Base-by-base conservation (phyloP, 2,888 invertebrate species). In the Scelioninae gen. 2 region DNA sequence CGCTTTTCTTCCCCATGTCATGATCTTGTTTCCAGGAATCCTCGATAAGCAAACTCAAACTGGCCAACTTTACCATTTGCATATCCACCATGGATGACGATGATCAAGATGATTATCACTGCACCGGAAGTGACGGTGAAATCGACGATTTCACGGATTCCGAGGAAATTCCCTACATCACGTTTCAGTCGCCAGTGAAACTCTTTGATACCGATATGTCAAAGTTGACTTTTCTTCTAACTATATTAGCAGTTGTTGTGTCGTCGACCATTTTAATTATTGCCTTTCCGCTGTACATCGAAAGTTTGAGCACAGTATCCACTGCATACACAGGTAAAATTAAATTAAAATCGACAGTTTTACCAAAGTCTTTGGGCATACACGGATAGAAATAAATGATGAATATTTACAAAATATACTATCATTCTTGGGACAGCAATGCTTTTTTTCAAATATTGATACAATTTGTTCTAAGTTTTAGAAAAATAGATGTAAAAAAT, bases 271-370 rank as follows among this genome's bases (percentile, higher is more conserved):
- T 85, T 28, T 81, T 90, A 22, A 81, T 89, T 76, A 88, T 90
- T 77, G 81, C 87, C 64, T 83, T 89, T 74, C 90, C 90, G 11
- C 81, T 89, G 39, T 90, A 89, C 81, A 81, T 88, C 58, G 87
- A 88, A 76, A 83, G 83, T 70, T 74, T 86, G 52, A 82, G 81
- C 75, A 78, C 78, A 5, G 81, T 82, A 15, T 84, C 86, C 43
- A 86, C 83, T 76, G 85, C 84, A 43, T 87, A 86, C 71, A 82
- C 85, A 76, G 83, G 85, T 81, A 76, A 55, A 48, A 28, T 50
- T 28, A 28, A 5, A n/a, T 16, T 7, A 41, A 41, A 41, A 41
- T 37, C 13, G 13, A 6, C 33, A 1, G 10, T 33, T 10, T 33
- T 10, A n/a, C 1, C 1, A 10, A n/a, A n/a, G n/a, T n/a, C n/a